Percentiles rank a stretch among this genome's conserved stretches.
Evolutionary conservation across 2,888 invertebrate genomes (phyloP).

Genomic region (Drosophila infuscata): DNA sequence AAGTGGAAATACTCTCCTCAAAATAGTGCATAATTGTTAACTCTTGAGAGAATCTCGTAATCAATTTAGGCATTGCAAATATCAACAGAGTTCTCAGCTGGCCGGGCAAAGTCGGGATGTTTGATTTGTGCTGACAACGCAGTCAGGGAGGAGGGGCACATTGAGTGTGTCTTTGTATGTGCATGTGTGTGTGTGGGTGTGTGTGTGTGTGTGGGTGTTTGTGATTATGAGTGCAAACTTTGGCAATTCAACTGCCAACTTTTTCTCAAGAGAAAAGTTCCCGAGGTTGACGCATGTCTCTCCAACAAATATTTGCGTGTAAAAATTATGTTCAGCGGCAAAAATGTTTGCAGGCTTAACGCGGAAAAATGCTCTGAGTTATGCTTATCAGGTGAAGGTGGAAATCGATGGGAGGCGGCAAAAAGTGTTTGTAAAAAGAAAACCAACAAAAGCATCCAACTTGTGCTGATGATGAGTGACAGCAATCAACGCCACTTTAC

Average conservation of each 20-base stretch:
- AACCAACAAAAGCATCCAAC: constrained; percentile 2
- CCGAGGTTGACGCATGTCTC: constrained; percentile 50
- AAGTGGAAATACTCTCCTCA: not conserved
- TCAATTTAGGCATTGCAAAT: constrained; percentile 61
- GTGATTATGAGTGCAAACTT: constrained; percentile 37
- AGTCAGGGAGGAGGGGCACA: not conserved
- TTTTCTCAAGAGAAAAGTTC: constrained; percentile 46
- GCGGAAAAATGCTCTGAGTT: constrained; percentile 33
- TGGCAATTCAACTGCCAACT: constrained; percentile 50
- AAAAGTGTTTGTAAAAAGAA: not conserved
- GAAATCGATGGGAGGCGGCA: not conserved
- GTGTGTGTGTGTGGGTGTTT: not conserved
- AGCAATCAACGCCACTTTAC: constrained; percentile 57
- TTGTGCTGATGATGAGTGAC: constrained; percentile 23
- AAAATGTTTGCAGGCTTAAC: constrained; percentile 47
- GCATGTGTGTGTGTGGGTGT: not conserved
- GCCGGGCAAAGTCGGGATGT: constrained; percentile 41
- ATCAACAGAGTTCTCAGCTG: constrained; percentile 54
- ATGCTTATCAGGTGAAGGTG: constrained; percentile 19
- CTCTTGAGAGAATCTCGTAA: constrained; percentile 53
- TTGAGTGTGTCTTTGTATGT: not conserved
- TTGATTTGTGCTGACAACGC: constrained; percentile 55
- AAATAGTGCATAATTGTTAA: constrained; percentile 46
- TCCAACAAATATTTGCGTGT: constrained; percentile 60
- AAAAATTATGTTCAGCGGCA: constrained; percentile 44